Evolutionary conservation across 2,888 invertebrate genomes (phyloP), one percentile per base, ranked within the genome.

Genomic region (Eumacrocentrus americanus): DNA sequence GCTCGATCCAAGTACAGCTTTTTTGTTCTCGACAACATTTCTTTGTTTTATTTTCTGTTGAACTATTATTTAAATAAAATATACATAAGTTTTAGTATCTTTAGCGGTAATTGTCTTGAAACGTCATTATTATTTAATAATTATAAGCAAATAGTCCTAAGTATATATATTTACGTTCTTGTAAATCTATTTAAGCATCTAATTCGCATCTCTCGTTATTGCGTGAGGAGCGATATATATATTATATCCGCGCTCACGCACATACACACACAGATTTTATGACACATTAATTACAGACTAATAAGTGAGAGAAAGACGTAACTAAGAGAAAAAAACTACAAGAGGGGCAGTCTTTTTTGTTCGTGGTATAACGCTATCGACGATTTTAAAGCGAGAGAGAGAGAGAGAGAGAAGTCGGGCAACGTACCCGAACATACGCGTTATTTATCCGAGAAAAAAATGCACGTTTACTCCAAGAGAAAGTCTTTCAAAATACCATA

Each of bases 11-110:
- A 25, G 20, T 42, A 42, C 46, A 46, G 37, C 40, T 47, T 56
- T 63, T 51, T 61, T 44, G 59, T 55, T 50, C 29, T 58, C 38
- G 57, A 42, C 53, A 61, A 51, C 51, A 52, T 55, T 52, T 5
- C 40, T 25, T 51, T 60, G 14, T 53, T 60, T 54, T 40, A 25
- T 61, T 58, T 53, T 57, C 23, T 59, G 53, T 59, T 59, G 37
- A 48, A 57, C 44, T 57, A 48, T 61, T 61, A 38, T 56, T 42
- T 25, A 60, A 50, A 57, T 35, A 53, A 42, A 46, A 60, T 34
- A 48, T 40, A 38, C 29, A 52, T 58, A 35, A 25, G 20, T 51
- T 57, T 58, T 35, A 56, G 18, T 22, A 50, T 48, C 18, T 51
- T 29, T 56, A 50, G n/a, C n/a, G n/a, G 46, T 42, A 48, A 48